phyloP scores from a whole-genome alignment of 1,140 invertebrate genomes.

The Drosophila ercepeae region DNA sequence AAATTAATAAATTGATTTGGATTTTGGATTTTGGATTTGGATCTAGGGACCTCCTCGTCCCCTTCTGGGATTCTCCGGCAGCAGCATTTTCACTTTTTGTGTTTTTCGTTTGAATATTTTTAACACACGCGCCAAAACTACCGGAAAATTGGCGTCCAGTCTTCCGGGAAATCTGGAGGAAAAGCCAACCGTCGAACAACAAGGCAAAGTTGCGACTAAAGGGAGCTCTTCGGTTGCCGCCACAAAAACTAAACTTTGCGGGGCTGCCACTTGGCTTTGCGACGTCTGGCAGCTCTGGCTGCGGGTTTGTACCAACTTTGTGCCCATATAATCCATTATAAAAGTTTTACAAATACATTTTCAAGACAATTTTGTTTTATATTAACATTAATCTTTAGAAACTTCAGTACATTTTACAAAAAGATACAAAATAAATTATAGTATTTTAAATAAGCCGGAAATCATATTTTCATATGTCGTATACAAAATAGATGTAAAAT shows the following conservation, averaged over 20 bases:
- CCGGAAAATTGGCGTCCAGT: background rate
- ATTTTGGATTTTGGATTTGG: background rate
- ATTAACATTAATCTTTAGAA: no score
- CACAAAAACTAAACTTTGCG: background rate
- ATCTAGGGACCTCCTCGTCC: slow-evolving; percentile 19
- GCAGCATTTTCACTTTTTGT: background rate
- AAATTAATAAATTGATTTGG: background rate
- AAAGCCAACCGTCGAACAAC: slow-evolving; percentile 43
- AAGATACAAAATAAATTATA: no score
- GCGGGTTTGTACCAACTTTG: background rate
- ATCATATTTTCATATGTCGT: no score
- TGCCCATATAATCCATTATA: no score
- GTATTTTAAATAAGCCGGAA: no score
- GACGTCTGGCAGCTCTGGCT: slow-evolving; percentile 13
- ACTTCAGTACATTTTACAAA: no score
- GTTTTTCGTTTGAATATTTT: background rate
- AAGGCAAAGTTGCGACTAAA: slow-evolving; percentile 60
- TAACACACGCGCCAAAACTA: slow-evolving; percentile 32
- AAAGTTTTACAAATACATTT: no score
- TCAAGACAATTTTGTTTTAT: no score
- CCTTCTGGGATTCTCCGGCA: background rate
- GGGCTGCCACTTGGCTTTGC: slow-evolving; percentile 1
- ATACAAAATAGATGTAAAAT: background rate
- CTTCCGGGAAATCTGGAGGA: background rate
- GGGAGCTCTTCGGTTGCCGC: background rate